Percentiles rank a stretch among this genome's conserved stretches.
phyloP scores from a whole-genome alignment of 2,888 invertebrate genomes.

The Anoplius nigerrimus region DNA sequence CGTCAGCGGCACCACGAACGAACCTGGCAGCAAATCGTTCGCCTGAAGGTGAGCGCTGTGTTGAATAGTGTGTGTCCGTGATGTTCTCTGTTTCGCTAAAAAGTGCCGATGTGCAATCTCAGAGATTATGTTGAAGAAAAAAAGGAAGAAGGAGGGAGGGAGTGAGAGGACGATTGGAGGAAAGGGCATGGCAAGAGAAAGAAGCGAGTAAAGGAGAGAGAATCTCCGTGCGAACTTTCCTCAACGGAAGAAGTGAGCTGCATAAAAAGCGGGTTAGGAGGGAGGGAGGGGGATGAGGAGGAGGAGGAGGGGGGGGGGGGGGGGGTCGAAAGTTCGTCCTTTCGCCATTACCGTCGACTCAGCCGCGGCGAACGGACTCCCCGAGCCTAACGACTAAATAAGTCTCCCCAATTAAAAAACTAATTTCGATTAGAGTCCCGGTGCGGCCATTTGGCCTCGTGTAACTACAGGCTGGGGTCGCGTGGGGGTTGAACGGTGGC shows the following conservation, averaged over 20 bases:
- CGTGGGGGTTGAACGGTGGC: conserved; percentile 23
- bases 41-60: too few relatives aligned
- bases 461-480: conserved; percentile 56
- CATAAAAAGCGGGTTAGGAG: conserved; percentile 55
- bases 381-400: conserved; percentile 69
- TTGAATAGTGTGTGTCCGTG: too few relatives aligned
- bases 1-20: too few relatives aligned
- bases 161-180: too few relatives aligned
- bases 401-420: conserved; percentile 73
- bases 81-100: too few relatives aligned
- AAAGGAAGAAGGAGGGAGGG: too few relatives aligned
- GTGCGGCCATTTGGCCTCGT: conserved; percentile 62
- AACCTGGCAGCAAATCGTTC: too few relatives aligned
- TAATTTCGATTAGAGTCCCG: conserved; percentile 73
- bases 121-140: too few relatives aligned
- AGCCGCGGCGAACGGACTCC: not conserved
- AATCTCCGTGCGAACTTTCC: conserved; percentile 5
- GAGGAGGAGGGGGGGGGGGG: not conserved
- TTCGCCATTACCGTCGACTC: conserved; percentile 22
- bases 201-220: too few relatives aligned
- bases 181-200: too few relatives aligned
- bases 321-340: conserved; percentile 9
- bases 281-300: conserved; percentile 1
- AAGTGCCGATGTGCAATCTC: too few relatives aligned
- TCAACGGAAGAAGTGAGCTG: conserved; percentile 14